A percentile compares a stretch with the other conserved stretches of the same genome.
These are phyloP conservation scores for Erebia ligea DNA, from an alignment of 2,888 invertebrate genomes.

Conservation along the genomic window DNA sequence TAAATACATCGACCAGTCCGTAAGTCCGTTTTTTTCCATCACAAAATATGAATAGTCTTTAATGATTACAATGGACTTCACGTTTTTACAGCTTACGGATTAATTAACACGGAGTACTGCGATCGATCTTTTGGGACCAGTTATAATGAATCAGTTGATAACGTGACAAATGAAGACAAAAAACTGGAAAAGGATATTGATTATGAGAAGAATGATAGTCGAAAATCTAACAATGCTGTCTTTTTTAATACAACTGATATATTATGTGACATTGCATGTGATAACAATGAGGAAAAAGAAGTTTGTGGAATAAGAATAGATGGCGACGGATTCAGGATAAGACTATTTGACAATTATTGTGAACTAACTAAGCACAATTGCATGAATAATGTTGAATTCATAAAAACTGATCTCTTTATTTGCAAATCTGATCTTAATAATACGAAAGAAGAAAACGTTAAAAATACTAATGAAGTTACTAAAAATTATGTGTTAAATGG, in stretches of 20 bases:
- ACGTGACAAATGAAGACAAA: background rate
- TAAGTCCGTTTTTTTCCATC: too few species aligned
- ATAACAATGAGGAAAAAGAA: constrained; percentile 26
- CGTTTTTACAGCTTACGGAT: constrained; percentile 52
- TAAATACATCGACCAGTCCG: too few species aligned
- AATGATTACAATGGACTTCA: background rate
- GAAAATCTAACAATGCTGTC: constrained; percentile 22
- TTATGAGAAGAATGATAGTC: constrained; percentile 6
- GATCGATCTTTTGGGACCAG: constrained; percentile 42
- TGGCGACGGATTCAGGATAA: constrained; percentile 58
- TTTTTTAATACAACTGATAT: constrained; percentile 11
- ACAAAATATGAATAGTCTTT: too few species aligned
- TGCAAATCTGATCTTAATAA: constrained; percentile 47
- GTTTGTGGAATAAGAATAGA: constrained; percentile 61
- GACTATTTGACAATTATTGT: constrained; percentile 60
- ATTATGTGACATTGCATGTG: constrained; percentile 32
- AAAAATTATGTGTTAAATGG: background rate
- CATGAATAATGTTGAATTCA: constrained; percentile 49
- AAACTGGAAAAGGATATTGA: background rate
- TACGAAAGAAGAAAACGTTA: constrained; percentile 6
- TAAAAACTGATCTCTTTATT: constrained; percentile 53
- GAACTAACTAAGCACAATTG: constrained; percentile 60
- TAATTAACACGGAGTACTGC: constrained; percentile 58
- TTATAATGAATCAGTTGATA: constrained; percentile 24
- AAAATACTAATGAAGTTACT: background rate